Conservation (phyloP, 1,140 invertebrate genomes). For the Apis cerana region DNA sequence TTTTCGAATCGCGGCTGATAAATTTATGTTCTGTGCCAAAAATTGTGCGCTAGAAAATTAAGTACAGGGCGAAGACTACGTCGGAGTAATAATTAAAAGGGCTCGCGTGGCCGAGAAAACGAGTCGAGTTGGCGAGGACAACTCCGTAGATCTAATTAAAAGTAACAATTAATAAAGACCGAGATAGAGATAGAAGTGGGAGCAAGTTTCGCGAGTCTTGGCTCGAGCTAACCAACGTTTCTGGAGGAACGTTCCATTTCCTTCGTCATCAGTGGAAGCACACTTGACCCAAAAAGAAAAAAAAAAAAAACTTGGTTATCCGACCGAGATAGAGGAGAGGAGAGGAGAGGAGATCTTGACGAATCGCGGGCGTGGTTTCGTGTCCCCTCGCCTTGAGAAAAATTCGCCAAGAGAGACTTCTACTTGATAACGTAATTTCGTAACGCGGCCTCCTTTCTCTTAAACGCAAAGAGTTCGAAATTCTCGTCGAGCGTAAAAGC, state of each 20-base stretch:
- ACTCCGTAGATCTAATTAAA: constrained; percentile 18
- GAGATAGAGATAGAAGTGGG: too few species aligned
- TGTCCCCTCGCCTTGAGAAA: not conserved
- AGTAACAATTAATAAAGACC: constrained; percentile 31
- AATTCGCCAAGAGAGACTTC: not conserved
- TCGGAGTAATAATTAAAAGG: too few species aligned
- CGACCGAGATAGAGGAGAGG: not conserved
- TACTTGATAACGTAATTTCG: constrained; percentile 1
- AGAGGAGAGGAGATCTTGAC: constrained; percentile 39
- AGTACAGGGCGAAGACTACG: too few species aligned
- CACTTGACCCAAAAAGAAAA: constrained; percentile 42
- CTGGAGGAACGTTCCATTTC: constrained; percentile 28
- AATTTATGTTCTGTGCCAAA: too few species aligned
- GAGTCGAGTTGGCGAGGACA: not conserved
- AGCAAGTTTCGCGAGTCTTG: not conserved
- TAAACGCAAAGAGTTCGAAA: constrained; percentile 23
- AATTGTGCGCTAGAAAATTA: too few species aligned
- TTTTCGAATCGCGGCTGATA: too few species aligned
- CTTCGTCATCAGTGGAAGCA: constrained; percentile 37
- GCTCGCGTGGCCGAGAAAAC: too few species aligned
- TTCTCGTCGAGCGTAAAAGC: not conserved
- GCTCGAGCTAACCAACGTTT: constrained; percentile 14
- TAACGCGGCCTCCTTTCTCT: not conserved
- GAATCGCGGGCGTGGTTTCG: constrained; percentile 14
- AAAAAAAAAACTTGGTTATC: constrained; percentile 16